Base-by-base conservation (phyloP, 1,140 invertebrate genomes). In the Aphidius gifuensis region DNA sequence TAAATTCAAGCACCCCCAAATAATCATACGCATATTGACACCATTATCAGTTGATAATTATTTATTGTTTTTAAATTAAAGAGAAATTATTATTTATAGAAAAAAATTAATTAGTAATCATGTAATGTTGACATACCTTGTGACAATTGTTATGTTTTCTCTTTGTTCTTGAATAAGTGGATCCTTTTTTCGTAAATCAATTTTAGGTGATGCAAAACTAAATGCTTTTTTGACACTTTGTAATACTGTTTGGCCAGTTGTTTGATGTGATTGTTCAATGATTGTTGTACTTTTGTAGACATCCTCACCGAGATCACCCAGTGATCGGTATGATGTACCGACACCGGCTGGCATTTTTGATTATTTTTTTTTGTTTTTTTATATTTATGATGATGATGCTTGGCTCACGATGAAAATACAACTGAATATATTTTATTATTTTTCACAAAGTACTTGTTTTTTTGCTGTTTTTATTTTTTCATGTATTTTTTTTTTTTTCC, bases 241-340 rank as follows among this genome's bases (percentile, higher is more conserved):
- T 64, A 87, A 71, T 44, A 87, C 76, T 62, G 82, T 84, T 48
- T 81, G 74, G 9, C 79, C 70, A 38, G 78, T 78, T 59, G 76
- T 82, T 64, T 83, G 61, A 9, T 59, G 79, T 40, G 80, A 83
- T 64, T 81, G 80, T 65, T 85, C 84, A 57, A 81, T 78, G 69
- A 86, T 81, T 45, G 85, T 87, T 23, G 86, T 87, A 68, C 83
- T 83, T 71, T 84, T 85, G 81, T 87, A 87, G 58, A 86, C 84
- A 76, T 86, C 83, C 77, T 85, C 84, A 70, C 79, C 78, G 73
- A 82, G 74, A 70, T 83, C 83, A 58, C 82, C 80, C 71, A 87
- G 80, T 66, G 85, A 86, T 71, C 83, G 83, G 80, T 87, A 87
- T 70, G 85, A 85, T 72, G 84, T 81, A 69, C 84, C 83, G 71